phyloP scores from a whole-genome alignment of 2,888 invertebrate species.

The Villa cingulata region DNA sequence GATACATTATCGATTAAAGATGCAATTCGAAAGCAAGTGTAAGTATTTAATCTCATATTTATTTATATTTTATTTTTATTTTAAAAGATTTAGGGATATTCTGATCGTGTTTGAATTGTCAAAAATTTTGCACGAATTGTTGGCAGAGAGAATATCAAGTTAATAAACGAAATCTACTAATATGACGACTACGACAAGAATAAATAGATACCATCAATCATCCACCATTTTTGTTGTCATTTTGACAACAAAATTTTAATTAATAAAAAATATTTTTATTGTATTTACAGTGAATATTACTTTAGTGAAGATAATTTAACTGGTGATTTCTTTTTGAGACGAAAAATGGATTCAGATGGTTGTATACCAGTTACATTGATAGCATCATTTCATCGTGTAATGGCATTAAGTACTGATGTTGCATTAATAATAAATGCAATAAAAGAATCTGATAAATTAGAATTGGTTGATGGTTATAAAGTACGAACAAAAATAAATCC shows the following conservation, averaged over 20 bases:
- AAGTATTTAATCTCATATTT: constrained; percentile 32
- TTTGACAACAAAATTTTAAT: too few species aligned
- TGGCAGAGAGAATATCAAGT: too few species aligned
- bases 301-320: constrained; percentile 93
- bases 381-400: constrained; percentile 90
- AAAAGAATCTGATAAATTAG: constrained; percentile 70
- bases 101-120: too few species aligned
- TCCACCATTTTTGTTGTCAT: neutral
- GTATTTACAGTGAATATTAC: constrained; percentile 83
- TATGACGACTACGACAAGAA: too few species aligned
- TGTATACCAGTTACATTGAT: constrained; percentile 87
- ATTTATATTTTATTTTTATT: constrained; percentile 17
- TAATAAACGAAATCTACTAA: too few species aligned
- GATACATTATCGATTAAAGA: constrained; percentile 55
- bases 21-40: constrained; percentile 83
- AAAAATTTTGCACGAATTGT: too few species aligned
- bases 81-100: too few species aligned
- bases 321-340: constrained; percentile 88
- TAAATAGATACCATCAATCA: too few species aligned
- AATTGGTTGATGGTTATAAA: constrained; percentile 62
- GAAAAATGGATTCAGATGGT: constrained; percentile 92
- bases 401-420: constrained; percentile 74
- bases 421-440: constrained; percentile 74
- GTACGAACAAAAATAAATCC: constrained; percentile 75
- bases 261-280: constrained; percentile 12